Percentiles rank a stretch among this genome's conserved stretches.
Conservation (phyloP, 1,140 invertebrate species). For the Dufourea novaeangliae region DNA sequence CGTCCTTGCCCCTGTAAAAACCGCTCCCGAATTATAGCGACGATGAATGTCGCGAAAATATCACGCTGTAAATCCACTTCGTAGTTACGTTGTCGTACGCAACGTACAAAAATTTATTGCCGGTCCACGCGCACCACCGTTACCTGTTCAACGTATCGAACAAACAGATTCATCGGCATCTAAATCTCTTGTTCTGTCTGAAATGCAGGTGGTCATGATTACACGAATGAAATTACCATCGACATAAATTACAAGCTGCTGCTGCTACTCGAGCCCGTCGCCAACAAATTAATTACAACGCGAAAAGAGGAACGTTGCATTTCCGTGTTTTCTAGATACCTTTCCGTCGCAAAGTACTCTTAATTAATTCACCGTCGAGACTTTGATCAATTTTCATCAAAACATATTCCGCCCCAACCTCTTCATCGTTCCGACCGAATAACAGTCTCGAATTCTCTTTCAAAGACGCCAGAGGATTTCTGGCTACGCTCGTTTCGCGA, state of each 20-base stretch:
- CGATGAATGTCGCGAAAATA: neutral
- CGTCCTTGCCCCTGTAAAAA: neutral
- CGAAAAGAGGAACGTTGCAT: neutral
- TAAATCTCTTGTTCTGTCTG: neutral
- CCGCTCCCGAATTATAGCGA: slow-evolving; percentile 14
- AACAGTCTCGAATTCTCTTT: neutral
- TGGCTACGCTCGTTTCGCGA: neutral
- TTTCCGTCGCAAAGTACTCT: neutral
- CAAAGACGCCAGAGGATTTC: neutral
- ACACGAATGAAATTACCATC: neutral
- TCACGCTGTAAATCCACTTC: neutral
- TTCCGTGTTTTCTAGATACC: neutral
- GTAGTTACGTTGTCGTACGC: no score
- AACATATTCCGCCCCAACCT: neutral
- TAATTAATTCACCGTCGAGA: slow-evolving; percentile 15
- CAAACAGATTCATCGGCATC: neutral
- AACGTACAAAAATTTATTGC: neutral
- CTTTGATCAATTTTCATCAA: neutral
- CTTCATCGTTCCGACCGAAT: neutral
- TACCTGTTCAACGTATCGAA: neutral
- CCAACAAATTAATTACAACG: slow-evolving; percentile 2
- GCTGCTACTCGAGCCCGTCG: neutral
- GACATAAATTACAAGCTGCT: neutral
- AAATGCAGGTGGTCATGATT: neutral
- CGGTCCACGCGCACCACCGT: neutral